Conservation (phyloP, 53 echinoderm and acorn worm genomes). For the Astropecten irregularis region DNA sequence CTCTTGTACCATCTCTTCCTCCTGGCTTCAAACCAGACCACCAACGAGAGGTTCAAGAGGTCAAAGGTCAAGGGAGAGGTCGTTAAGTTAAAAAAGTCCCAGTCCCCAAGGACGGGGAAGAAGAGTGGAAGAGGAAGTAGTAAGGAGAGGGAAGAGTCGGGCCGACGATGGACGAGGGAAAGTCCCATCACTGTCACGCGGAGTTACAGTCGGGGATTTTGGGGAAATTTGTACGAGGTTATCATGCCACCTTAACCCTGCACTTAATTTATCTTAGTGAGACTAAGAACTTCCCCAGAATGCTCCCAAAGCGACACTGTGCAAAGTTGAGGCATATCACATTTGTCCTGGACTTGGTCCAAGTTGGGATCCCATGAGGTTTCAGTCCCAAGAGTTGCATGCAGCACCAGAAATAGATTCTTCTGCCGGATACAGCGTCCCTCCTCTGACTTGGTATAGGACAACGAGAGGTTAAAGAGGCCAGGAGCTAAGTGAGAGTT, state of each 20-base stretch:
- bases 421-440: too few relatives aligned
- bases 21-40: constrained; percentile 82
- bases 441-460: too few relatives aligned
- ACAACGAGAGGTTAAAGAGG: too few relatives aligned
- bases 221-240: neutral
- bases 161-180: neutral
- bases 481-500: too few relatives aligned
- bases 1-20: constrained; percentile 78
- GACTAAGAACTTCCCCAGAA: too few relatives aligned
- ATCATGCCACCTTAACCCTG: neutral
- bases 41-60: constrained; percentile 87
- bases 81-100: neutral
- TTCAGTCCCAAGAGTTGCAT: too few relatives aligned
- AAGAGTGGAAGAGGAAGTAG: neutral
- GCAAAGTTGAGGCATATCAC: too few relatives aligned
- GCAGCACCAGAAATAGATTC: too few relatives aligned
- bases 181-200: neutral
- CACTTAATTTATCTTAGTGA: too few relatives aligned
- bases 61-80: neutral
- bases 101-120: neutral
- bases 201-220: neutral
- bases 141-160: neutral
- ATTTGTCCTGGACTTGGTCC: too few relatives aligned
- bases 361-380: too few relatives aligned
- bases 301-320: too few relatives aligned